A percentile compares a stretch with the other conserved stretches of the same genome.
Evolutionary conservation across 2,888 invertebrate genomes (phyloP).

Genomic region (Caradrina clavipalpis): DNA sequence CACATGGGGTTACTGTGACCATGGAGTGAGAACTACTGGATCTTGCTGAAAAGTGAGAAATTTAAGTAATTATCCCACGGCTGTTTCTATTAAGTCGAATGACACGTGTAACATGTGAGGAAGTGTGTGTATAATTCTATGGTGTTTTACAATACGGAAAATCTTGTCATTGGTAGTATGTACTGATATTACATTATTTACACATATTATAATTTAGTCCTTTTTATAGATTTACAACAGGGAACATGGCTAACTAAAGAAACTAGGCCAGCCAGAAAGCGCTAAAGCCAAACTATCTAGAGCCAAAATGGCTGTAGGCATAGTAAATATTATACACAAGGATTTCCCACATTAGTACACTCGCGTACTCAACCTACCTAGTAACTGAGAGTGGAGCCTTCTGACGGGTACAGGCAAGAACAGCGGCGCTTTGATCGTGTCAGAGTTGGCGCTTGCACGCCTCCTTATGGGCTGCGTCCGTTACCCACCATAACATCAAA

Average conservation of each 20-base stretch:
- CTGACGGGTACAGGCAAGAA: slow-evolving; percentile 65
- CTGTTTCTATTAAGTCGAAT: too few relatives aligned
- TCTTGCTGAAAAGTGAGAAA: background rate
- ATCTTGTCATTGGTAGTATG: too few relatives aligned
- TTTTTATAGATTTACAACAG: background rate
- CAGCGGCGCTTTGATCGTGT: slow-evolving; percentile 79
- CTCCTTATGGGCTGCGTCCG: slow-evolving; percentile 57
- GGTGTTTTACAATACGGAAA: too few relatives aligned
- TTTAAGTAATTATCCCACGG: too few relatives aligned
- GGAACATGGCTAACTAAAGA: background rate
- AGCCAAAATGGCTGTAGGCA: background rate
- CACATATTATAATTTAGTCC: too few relatives aligned
- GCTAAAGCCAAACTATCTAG: background rate
- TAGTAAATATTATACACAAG: background rate
- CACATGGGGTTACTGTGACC: slow-evolving; percentile 57
- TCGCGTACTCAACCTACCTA: slow-evolving; percentile 58
- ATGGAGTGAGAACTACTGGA: slow-evolving; percentile 10
- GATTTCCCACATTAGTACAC: slow-evolving; percentile 6
- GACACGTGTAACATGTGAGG: too few relatives aligned
- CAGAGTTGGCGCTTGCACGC: slow-evolving; percentile 73
- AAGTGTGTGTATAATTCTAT: too few relatives aligned
- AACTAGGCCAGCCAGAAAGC: background rate
- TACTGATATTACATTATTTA: too few relatives aligned
- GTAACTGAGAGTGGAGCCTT: slow-evolving; percentile 52
- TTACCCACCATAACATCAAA: slow-evolving; percentile 48